Evolutionary conservation across 2,888 invertebrate species (phyloP).

Genomic region (Lymantria monacha): DNA sequence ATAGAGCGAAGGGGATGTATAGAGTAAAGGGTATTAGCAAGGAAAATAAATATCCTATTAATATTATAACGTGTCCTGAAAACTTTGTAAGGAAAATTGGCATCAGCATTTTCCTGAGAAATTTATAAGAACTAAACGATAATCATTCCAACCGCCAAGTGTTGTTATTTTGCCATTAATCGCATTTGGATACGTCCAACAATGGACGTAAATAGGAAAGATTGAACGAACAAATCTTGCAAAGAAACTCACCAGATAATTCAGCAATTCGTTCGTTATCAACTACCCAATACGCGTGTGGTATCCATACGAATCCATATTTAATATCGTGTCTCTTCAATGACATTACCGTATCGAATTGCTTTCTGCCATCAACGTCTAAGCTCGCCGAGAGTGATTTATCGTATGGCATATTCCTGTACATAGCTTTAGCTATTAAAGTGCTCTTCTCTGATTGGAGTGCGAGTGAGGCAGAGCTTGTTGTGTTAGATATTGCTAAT

Average conservation of each 20-base stretch:
- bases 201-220: too few relatives aligned
- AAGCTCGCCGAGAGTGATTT: constrained; percentile 86
- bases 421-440: constrained; percentile 87
- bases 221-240: too few relatives aligned
- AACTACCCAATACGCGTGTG: constrained; percentile 87
- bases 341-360: constrained; percentile 85
- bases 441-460: constrained; percentile 86
- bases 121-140: too few relatives aligned
- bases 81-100: too few relatives aligned
- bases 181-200: too few relatives aligned
- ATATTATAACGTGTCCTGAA: too few relatives aligned
- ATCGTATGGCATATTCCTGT: constrained; percentile 86
- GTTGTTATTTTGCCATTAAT: too few relatives aligned
- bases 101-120: too few relatives aligned
- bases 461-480: constrained; percentile 77
- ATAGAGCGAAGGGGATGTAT: too few relatives aligned
- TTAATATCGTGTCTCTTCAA: constrained; percentile 81
- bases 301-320: constrained; percentile 87
- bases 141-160: too few relatives aligned
- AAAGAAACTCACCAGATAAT: constrained; percentile 23
- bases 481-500: constrained; percentile 61
- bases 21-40: too few relatives aligned
- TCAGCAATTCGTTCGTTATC: constrained; percentile 87
- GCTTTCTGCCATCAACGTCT: constrained; percentile 87
- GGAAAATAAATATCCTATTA: too few relatives aligned